Evolutionary conservation across 64 coral and sea anemone species (phyloP).

Genomic region (Dendrophyllia cribrosa): DNA sequence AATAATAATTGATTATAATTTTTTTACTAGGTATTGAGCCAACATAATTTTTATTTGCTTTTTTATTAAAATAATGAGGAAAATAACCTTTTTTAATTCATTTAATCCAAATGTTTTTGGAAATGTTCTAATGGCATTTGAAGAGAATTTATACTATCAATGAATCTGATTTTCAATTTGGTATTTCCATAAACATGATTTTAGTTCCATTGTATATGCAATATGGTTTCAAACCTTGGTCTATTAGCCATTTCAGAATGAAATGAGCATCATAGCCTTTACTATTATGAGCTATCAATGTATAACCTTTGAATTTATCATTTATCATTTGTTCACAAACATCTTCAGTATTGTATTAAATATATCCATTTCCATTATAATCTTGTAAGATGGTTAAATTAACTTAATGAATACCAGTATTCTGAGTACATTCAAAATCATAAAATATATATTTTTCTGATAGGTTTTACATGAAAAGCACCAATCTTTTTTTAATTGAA

Average conservation of each 20-base stretch:
- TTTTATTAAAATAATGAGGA: no score
- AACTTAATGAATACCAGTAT: neutral
- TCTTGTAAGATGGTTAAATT: constrained; percentile 10
- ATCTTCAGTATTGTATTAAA: constrained; percentile 1
- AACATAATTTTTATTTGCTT: no score
- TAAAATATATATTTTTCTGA: constrained; percentile 33
- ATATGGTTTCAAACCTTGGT: constrained; percentile 31
- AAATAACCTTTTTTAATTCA: no score
- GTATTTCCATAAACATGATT: constrained; percentile 14
- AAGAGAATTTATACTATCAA: constrained; percentile 5
- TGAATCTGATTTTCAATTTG: neutral
- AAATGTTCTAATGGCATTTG: neutral
- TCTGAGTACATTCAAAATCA: constrained; percentile 31
- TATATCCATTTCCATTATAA: constrained; percentile 18
- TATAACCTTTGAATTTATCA: constrained; percentile 20
- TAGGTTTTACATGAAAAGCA: constrained; percentile 5
- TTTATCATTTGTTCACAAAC: constrained; percentile 22
- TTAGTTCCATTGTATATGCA: neutral
- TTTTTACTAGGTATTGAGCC: no score
- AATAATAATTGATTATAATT: no score
- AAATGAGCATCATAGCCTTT: constrained; percentile 10
- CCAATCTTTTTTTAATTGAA: constrained; percentile 9
- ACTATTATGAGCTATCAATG: neutral
- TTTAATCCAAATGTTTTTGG: no score
- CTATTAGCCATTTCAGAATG: constrained; percentile 17